Evolutionary conservation across 2,888 invertebrate genomes (phyloP).

Genomic region (Pyrrhia umbra): DNA sequence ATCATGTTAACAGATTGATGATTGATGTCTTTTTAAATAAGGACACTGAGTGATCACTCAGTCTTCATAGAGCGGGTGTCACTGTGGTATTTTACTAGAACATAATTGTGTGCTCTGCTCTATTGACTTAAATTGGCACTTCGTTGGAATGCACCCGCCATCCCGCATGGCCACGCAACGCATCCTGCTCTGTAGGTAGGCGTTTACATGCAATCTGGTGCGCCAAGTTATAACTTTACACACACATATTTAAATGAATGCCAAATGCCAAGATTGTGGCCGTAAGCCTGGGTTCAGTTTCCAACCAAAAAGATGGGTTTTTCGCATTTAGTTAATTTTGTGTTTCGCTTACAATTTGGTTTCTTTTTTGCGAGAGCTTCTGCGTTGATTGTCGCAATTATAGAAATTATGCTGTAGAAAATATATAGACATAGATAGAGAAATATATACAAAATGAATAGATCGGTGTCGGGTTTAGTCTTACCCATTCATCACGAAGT

Average conservation of each 20-base stretch:
- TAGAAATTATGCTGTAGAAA: no score
- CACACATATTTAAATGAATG: background rate
- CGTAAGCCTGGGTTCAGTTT: background rate
- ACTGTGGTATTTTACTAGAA: constrained; percentile 9
- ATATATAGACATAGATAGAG: no score
- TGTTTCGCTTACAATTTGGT: no score
- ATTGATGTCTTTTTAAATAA: constrained; percentile 26
- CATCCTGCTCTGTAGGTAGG: background rate
- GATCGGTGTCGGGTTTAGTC: no score
- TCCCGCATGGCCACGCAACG: constrained; percentile 27
- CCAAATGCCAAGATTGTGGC: background rate
- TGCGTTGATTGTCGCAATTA: no score
- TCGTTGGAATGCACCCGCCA: constrained; percentile 40
- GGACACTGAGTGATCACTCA: constrained; percentile 36
- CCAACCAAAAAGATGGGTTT: no score
- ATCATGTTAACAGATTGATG: constrained; percentile 27
- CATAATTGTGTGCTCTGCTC: constrained; percentile 16
- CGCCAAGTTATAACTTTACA: background rate
- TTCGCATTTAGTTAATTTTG: no score
- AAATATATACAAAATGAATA: no score
- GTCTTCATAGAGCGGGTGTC: constrained; percentile 17
- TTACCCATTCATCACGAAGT: no score
- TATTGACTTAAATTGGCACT: constrained; percentile 50
- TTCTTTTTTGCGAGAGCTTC: no score
- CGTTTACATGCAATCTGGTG: background rate